Base-by-base conservation (phyloP, 2,797 vertebrate genomes). In the Cephalopachus bancanus region DNA sequence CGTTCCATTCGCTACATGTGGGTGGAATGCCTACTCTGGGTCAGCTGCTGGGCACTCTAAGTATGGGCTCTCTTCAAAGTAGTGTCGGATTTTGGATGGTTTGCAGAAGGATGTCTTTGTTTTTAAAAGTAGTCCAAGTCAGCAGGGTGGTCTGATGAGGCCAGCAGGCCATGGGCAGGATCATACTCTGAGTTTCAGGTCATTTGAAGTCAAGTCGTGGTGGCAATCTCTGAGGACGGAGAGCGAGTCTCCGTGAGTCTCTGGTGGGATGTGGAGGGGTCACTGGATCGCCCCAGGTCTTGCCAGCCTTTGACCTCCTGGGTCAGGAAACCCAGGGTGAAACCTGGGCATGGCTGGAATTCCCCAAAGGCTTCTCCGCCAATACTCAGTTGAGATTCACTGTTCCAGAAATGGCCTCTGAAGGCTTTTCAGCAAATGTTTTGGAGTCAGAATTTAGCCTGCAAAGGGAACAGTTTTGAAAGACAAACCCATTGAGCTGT, bases 81-180 rank as follows among this genome's bases (percentile, higher is more conserved):
- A 0, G 8, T 24, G 16, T 57, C 87, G 37, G 57, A 44, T 49
- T 69, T 62, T 53, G 37, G 55, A 57, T 83, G 78, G 72, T 59
- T 33, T 59, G 51, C 86, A 28, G 37, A 8, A n/a, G 49, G 30
- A 3, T 49, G 55, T 20, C 80, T 96, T 93, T 55, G 60, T 53
- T 94, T 92, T 91, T 76, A 15, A 53, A 91, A 79, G 71, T n/a
- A 55, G 2, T 6, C 57, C n/a, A 16, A 24, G 75, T 55, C 79
- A 7, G 44, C 71, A 22, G 81, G 64, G 26, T 57, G 67, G 67
- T 26, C 37, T 10, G 24, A 14, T 7, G 33, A 59, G 71, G 60
- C 74, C 80, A 62, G 83, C 28, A 75, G 91, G 57, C 53, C 83
- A 22, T 16, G 24, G 11, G 72, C 59, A 49, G 53, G 79, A 51